These are phyloP conservation scores for Candoia aspera DNA, from an alignment of 2,113 vertebrate genomes.

Conservation along the genomic window DNA sequence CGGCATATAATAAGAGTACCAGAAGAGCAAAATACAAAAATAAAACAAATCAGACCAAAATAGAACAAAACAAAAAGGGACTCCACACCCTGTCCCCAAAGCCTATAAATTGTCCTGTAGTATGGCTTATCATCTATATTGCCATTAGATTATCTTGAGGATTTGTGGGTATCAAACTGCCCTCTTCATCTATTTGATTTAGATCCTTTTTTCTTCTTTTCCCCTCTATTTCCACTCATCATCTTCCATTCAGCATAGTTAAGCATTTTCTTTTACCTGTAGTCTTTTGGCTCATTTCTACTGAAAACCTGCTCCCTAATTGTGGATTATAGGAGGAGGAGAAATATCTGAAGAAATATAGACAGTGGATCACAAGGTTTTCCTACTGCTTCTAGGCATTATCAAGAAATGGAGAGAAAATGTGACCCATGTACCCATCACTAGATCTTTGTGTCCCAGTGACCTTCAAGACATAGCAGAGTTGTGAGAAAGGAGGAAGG, in stretches of 20 bases:
- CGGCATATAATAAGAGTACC: background rate
- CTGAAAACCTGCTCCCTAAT: background rate
- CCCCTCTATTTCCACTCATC: background rate
- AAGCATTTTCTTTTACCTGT: conserved; percentile 56
- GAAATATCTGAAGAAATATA: background rate
- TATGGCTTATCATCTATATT: background rate
- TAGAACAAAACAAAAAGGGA: background rate
- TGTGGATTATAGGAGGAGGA: background rate
- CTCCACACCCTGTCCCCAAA: background rate
- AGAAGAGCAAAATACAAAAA: background rate
- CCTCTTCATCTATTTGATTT: background rate
- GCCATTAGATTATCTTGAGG: background rate
- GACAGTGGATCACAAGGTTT: background rate
- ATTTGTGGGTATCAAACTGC: background rate
- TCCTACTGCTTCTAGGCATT: background rate
- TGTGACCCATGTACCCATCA: background rate
- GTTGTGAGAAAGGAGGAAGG: background rate
- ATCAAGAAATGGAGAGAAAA: background rate
- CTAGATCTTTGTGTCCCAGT: background rate
- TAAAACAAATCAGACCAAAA: background rate
- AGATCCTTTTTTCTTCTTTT: conserved; percentile 45
- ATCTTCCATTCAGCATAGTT: conserved; percentile 52
- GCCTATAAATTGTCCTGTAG: background rate
- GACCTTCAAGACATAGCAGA: background rate
- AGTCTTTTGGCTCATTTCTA: conserved; percentile 39